Evolutionary conservation across 2,113 vertebrate species (phyloP), one percentile per base, ranked within the genome.

Genomic region (Hemibagrus wyckioides): DNA sequence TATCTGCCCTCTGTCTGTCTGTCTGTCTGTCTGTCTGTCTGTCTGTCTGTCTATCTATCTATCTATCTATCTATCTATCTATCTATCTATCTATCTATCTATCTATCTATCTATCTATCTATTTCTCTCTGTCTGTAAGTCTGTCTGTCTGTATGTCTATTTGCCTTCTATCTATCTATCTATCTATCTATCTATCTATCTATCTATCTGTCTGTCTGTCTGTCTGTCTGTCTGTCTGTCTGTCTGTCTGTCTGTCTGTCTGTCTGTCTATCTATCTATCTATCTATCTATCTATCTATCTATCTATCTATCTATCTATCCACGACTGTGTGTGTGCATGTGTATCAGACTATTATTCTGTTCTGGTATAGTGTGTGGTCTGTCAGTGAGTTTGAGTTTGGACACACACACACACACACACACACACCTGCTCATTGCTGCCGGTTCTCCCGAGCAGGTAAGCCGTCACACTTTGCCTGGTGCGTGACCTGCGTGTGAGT

Each of bases 381-480:
- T 2, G 6, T 67, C 30, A 17, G 65, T 67, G 65, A 67, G 65
- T 67, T 67, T 33, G 30, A 67, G 65, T 67, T 67, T n/a, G 65
- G 65, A 63, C 61, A 30, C 61, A 63, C 61, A 30, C 61, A 63
- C 23, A 10, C 23, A 63, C 63, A 30, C 63, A 65, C 63, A 30
- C 63, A 65, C 63, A 65, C n/a, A n/a, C n/a, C n/a, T n/a, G n/a
- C n/a, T n/a, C n/a, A n/a, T 91, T 91, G 89, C 91, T 91, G 92
- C 89, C 87, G 87, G 90, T 79, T 79, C n/a, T n/a, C 48, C 17
- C 77, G 91, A 90, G 85, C 83, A 92, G 92, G 92, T 92, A 93
- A 92, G 90, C 91, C 91, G 91, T 91, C 89, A 82, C 87, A 91
- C 90, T 94, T 90, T 91, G 89, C 89, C 86, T 86, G 88, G 85